A percentile compares a stretch with the other conserved stretches of the same genome.
phyloP scores from a whole-genome alignment of 2,797 vertebrate species.

The Periophthalmus magnuspinnatus region DNA sequence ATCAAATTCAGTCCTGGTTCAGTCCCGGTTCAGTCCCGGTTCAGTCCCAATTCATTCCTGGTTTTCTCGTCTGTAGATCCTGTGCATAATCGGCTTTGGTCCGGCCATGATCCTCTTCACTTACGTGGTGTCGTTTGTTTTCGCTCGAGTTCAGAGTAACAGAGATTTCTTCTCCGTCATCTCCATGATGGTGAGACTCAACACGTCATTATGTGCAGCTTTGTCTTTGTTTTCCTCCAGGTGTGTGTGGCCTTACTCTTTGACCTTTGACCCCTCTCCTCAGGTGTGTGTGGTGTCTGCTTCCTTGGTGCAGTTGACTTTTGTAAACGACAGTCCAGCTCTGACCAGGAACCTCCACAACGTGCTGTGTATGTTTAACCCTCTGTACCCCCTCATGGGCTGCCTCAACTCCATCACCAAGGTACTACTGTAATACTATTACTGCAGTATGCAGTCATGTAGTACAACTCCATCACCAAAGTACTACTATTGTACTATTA shows the following conservation, averaged over 20 bases:
- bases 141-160: conserved; percentile 82
- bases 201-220: no score
- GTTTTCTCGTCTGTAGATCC: conserved; percentile 63
- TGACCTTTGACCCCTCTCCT: not conserved
- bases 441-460: no score
- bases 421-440: conserved; percentile 28
- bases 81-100: conserved; percentile 75
- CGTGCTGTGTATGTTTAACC: conserved; percentile 75
- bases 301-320: conserved; percentile 71
- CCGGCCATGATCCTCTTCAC: conserved; percentile 82
- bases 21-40: no score
- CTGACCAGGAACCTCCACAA: conserved; percentile 72
- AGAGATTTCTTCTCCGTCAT: conserved; percentile 85
- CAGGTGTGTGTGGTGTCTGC: conserved; percentile 80
- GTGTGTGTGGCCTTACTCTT: not conserved
- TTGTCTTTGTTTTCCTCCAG: not conserved
- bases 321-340: conserved; percentile 55
- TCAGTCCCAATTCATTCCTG: not conserved
- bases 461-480: no score
- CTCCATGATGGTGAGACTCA: conserved; percentile 81
- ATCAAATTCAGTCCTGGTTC: not conserved
- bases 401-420: conserved; percentile 81
- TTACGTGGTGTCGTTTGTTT: conserved; percentile 86
- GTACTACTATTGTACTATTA: not conserved
- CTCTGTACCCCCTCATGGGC: conserved; percentile 80